phyloP scores from a whole-genome alignment of 53 echinoderm and acorn worm species.

The Astropecten irregularis region DNA sequence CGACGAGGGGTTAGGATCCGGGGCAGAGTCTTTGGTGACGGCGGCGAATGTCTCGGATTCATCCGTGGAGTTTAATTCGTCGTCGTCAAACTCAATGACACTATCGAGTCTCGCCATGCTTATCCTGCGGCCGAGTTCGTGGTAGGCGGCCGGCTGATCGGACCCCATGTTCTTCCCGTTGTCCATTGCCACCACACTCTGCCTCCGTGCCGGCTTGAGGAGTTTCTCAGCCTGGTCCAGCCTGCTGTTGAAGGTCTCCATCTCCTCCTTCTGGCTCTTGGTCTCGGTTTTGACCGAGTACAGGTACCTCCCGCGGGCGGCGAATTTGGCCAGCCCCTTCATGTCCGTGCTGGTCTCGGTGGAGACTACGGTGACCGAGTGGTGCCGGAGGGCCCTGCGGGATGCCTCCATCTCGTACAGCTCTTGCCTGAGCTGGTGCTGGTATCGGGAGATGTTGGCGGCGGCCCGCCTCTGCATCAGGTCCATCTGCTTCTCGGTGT shows the following conservation, averaged over 20 bases:
- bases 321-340: conserved; percentile 56
- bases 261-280: conserved; percentile 62
- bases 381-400: conserved; percentile 65
- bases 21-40: not conserved
- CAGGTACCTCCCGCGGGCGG: conserved; percentile 70
- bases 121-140: conserved; percentile 56
- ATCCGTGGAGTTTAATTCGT: not conserved
- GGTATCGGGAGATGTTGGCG: conserved; percentile 55
- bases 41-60: not conserved
- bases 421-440: conserved; percentile 72
- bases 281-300: conserved; percentile 81
- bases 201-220: conserved; percentile 63
- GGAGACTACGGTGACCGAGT: conserved; percentile 62
- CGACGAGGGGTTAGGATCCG: not conserved
- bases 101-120: conserved; percentile 52
- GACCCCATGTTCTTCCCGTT: conserved; percentile 65
- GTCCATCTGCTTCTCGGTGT: conserved; percentile 69
- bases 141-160: conserved; percentile 56
- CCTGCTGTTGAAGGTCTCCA: conserved; percentile 71
- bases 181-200: conserved; percentile 68
- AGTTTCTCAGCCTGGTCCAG: conserved; percentile 69
- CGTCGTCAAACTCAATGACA: conserved; percentile 7
- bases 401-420: conserved; percentile 81
- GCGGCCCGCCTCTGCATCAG: conserved; percentile 54
- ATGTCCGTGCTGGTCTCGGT: conserved; percentile 60